Percentiles rank a stretch among this genome's conserved stretches.
Conservation (phyloP, 2,113 vertebrate species). For the Rallus limicola region DNA sequence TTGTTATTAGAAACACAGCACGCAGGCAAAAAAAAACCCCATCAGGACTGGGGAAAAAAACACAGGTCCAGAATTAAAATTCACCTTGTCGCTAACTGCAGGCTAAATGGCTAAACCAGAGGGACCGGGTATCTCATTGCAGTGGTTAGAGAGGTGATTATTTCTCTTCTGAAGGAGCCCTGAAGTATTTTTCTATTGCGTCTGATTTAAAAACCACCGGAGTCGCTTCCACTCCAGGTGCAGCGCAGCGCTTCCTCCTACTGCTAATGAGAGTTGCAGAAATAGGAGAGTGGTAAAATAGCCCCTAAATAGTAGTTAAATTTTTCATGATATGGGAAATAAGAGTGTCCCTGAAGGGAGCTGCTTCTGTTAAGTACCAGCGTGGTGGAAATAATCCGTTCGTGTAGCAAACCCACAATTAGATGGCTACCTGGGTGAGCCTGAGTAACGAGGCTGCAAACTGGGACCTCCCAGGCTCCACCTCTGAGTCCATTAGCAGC, state of each 20-base stretch:
- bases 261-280: neutral
- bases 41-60: neutral
- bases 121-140: neutral
- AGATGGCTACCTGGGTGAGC: neutral
- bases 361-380: neutral
- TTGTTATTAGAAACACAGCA: conserved; percentile 6
- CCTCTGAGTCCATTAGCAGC: accelerated
- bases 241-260: neutral
- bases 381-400: neutral
- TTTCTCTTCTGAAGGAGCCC: neutral
- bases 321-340: neutral
- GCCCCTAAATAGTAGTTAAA: neutral
- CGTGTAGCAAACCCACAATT: neutral
- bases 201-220: neutral
- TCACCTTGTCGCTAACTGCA: conserved; percentile 45
- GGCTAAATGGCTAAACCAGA: conserved; percentile 6
- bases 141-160: neutral
- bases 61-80: conserved; percentile 41
- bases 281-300: neutral
- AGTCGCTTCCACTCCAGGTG: neutral
- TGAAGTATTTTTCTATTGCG: neutral
- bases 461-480: accelerated
- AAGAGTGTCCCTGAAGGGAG: neutral
- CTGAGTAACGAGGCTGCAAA: neutral
- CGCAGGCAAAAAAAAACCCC: neutral